Evolutionary conservation across 2,888 invertebrate genomes (phyloP).

Genomic region (Lasioglossum zephyrum): DNA sequence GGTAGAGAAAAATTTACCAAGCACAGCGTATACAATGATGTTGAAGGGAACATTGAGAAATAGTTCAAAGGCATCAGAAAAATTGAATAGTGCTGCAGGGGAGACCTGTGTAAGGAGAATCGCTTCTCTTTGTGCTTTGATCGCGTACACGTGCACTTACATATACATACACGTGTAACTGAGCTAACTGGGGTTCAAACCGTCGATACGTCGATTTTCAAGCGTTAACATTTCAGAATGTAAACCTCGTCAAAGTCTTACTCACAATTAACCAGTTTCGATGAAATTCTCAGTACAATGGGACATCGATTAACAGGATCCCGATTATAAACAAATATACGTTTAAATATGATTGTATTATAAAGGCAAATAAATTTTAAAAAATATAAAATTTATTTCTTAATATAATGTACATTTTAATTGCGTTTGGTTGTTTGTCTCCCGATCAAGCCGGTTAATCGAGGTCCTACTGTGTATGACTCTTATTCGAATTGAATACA

Average conservation of each 20-base stretch:
- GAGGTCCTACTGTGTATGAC: too few relatives aligned
- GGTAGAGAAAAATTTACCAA: neutral
- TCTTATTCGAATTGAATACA: too few relatives aligned
- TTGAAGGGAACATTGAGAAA: neutral
- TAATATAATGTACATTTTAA: too few relatives aligned
- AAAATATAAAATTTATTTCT: too few relatives aligned
- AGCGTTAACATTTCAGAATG: neutral
- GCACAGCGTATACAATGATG: neutral
- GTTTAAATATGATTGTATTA: too few relatives aligned
- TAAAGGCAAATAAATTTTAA: too few relatives aligned
- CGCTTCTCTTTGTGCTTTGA: neutral
- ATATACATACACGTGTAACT: neutral
- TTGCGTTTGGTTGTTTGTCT: too few relatives aligned
- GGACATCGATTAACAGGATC: too few relatives aligned
- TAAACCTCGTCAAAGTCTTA: neutral
- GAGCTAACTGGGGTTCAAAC: neutral
- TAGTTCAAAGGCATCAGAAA: neutral
- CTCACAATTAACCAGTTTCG: too few relatives aligned
- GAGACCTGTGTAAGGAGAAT: neutral
- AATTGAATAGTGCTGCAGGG: neutral
- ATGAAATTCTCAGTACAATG: too few relatives aligned
- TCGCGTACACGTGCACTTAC: neutral
- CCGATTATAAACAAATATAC: too few relatives aligned
- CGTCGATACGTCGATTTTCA: neutral
- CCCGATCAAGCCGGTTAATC: too few relatives aligned